Evolutionary conservation across 1,140 invertebrate genomes (phyloP), one percentile per base, ranked within the genome.

Genomic region (Acromyrmex charruanus): DNA sequence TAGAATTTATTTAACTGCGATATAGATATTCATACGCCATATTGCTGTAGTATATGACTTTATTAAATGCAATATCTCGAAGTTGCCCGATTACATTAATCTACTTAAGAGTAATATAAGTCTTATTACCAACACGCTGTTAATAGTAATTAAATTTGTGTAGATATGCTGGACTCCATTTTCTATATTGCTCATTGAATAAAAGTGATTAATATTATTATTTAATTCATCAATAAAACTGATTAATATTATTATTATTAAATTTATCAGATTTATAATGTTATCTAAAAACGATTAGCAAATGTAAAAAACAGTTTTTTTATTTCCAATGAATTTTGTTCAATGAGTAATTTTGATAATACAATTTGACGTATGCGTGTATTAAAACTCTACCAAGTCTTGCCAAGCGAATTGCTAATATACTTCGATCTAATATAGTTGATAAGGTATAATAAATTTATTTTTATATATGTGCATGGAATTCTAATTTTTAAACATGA

Each of bases 131-230:
- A 88, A 77, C 21, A 53, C 68, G 59, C 63, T 87, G 39, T 88
- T 84, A 84, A 87, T 82, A 82, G 35, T 71, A 72, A 72, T 79
- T n/a, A 84, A 87, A 84, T 77, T 77, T 87, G 72, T 65, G 65
- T 77, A 65, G 18, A 65, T 81, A 66, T 86, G 31, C 6, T 81
- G 49, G 31, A 59, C 49, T 69, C 44, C 75, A 65, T 89, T 84
- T 72, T 44, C 49, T 68, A 28, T 35, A 87, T 84, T 87, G 31
- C 80, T 89, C 85, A 87, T 89, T 75, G 86, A 71, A 87, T 79
- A 51, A 63, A 74, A 63, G 1, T 65, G 16, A 51, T 7, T 51
- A 65, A 66, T 44, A 55, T 21, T 72, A 69, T 39, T 49, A 12
- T 16, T 86, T 59, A 51, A 80, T 35, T 85, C 18, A 25, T 31